Percentiles rank a stretch among this genome's conserved stretches.
phyloP scores from a whole-genome alignment of 30 jellyfish, hydroid and myxozoan genomes.

The Pseudorhiza aurosa region DNA sequence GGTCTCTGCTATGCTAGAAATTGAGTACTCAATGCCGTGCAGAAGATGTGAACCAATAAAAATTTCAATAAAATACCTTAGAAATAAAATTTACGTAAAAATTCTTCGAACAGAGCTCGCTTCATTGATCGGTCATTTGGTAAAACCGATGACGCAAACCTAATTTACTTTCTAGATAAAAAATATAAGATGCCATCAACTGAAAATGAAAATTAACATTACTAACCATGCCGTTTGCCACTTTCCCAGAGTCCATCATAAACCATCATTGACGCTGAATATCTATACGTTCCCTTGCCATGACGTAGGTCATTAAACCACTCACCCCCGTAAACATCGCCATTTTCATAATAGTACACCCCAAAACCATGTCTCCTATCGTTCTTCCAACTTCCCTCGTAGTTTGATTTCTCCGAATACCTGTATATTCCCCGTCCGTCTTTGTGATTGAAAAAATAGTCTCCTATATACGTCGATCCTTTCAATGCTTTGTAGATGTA shows the following conservation, averaged over 20 bases:
- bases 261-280: slow-evolving; percentile 49
- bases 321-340: slow-evolving; percentile 75
- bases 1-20: too few relatives aligned
- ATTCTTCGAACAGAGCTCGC: too few relatives aligned
- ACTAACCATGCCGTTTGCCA: slow-evolving; percentile 78
- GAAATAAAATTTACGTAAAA: too few relatives aligned
- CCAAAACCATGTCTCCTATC: slow-evolving; percentile 78
- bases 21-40: too few relatives aligned
- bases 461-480: slow-evolving; percentile 54
- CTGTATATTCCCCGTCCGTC: slow-evolving; percentile 58
- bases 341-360: slow-evolving; percentile 53
- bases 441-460: slow-evolving; percentile 45
- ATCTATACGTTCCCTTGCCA: slow-evolving; percentile 68
- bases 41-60: too few relatives aligned
- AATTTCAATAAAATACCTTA: too few relatives aligned
- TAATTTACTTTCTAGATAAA: too few relatives aligned
- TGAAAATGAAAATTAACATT: too few relatives aligned
- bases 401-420: slow-evolving; percentile 61
- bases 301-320: slow-evolving; percentile 68
- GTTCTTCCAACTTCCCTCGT: slow-evolving; percentile 75
- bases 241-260: slow-evolving; percentile 73
- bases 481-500: slow-evolving; percentile 30
- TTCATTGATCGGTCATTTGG: too few relatives aligned
- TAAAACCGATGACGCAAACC: too few relatives aligned
- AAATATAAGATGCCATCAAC: too few relatives aligned